Evolutionary conservation across 2,113 vertebrate genomes (phyloP).

Genomic region (human (Homo sapiens)): GRCh38 chr13:43173501-43174000

Average conservation of each 20-base stretch:
- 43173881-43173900: not conserved
- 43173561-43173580: not conserved
- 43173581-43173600: not conserved
- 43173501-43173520: not conserved
- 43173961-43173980: not conserved
- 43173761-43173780: not conserved
- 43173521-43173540: not conserved
- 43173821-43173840: not conserved
- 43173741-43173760: not conserved
- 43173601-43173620: not conserved
- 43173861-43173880: not conserved
- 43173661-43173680: not conserved
- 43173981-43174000: not conserved
- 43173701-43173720: not conserved
- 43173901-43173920: not conserved
- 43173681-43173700: not conserved
- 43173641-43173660: not conserved
- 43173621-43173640: not conserved
- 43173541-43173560: not conserved
- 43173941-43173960: not conserved
- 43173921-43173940: not conserved
- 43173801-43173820: not conserved
- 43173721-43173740: not conserved
- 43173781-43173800: not conserved
- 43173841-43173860: not conserved